Base-by-base conservation (phyloP, 2,888 invertebrate genomes). In the Pomacea canaliculata region DNA sequence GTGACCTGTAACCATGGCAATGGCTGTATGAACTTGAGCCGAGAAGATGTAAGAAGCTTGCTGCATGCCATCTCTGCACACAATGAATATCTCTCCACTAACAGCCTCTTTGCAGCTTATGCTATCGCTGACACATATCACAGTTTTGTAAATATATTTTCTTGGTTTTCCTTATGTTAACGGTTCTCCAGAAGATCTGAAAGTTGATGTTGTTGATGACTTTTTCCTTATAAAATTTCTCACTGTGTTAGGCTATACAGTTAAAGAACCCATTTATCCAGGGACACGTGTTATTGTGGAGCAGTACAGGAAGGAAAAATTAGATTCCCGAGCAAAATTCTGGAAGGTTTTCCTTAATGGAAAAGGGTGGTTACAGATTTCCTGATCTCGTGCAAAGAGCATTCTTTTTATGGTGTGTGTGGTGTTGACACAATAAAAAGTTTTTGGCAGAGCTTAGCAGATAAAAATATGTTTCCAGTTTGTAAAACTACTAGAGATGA, bases 181-280 rank as follows among this genome's bases (percentile, higher is more conserved):
- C 5, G 4, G 2, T 12, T 19, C 56, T n/a, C 48, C 65, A 19
- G 37, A 51, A n/a, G 70, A 60, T 66, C 65, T 78, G 9, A 76
- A 73, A 51, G 60, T 76, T 7, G 70, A 76, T 27, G 68, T 73
- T 56, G 70, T 68, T 23, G 76, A 78, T 56, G 76, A 73, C 46
- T 66, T 78, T 56, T 78, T 76, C 66, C 62, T 78, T 59, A 51
- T 76, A 23, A 78, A 76, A 65, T 10, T 76, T n/a, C 63, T 78
- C n/a, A 62, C 66, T 16, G 65, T 72, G 19, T 19, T 76, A n/a
- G 73, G 70, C 73, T 63, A 70, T 18, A 60, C 63, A 19, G 48
- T 49, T n/a, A 18, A 51, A 7, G n/a, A 56, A 13, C 73, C 56
- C 23, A 19, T 76, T 7, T 16, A 51, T 7, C 73, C 76, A 7